Conservation (phyloP, 23 tunicate species). For the Trididemnum clinides region DNA sequence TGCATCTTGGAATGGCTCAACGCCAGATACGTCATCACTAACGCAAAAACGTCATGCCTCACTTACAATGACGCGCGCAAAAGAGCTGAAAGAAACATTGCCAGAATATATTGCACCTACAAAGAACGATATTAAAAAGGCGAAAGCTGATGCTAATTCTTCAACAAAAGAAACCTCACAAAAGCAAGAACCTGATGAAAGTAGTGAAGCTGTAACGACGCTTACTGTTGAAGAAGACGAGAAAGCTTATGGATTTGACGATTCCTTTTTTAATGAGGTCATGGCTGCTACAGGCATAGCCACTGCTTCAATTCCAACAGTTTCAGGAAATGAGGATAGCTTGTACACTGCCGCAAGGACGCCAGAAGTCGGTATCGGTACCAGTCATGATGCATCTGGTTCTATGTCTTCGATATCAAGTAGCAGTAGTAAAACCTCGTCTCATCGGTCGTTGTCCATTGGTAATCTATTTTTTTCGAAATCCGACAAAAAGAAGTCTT, state of each 20-base stretch:
- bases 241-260: background rate
- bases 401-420: conserved; percentile 59
- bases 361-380: conserved; percentile 6
- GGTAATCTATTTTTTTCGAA: conserved; percentile 31
- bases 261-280: conserved; percentile 48
- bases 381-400: background rate
- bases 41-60: conserved; percentile 46
- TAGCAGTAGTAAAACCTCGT: background rate
- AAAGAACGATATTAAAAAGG: background rate
- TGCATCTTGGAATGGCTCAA: conserved; percentile 66
- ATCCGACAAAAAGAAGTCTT: conserved; percentile 29
- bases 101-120: background rate
- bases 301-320: background rate
- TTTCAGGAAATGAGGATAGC: background rate
- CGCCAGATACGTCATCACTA: background rate
- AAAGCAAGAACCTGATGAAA: background rate
- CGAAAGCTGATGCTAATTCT: background rate
- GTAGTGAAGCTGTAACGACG: background rate
- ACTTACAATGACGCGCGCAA: background rate
- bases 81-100: conserved; percentile 1
- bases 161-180: background rate
- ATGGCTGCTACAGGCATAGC: conserved; percentile 42
- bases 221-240: background rate
- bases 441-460: conserved; percentile 33
- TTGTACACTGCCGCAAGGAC: background rate